Percentiles rank a stretch among this genome's conserved stretches.
Conservation (phyloP, 2,113 vertebrate species). For the Aspiorhynchus laticeps region DNA sequence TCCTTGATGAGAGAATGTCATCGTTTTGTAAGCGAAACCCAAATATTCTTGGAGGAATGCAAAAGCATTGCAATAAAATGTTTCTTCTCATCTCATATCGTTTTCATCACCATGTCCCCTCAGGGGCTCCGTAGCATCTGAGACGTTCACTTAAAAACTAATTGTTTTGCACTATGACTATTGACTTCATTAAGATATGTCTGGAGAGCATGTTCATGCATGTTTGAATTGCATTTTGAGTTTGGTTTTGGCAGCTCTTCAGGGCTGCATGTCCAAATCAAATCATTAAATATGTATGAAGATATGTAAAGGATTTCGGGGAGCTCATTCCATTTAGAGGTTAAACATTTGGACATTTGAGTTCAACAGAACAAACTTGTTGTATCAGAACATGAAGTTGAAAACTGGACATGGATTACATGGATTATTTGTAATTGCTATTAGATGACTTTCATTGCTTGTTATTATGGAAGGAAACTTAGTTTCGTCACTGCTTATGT, state of each 20-base stretch:
- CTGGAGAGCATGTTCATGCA: conserved; percentile 33
- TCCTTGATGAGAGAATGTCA: neutral
- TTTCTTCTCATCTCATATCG: neutral
- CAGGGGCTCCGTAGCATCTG: neutral
- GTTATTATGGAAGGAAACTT: neutral
- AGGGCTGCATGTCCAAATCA: neutral
- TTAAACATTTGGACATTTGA: conserved; percentile 43
- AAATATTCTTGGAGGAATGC: neutral
- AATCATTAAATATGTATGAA: neutral
- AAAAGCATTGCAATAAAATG: neutral
- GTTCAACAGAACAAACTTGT: neutral
- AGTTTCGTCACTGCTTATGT: neutral
- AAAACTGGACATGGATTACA: neutral
- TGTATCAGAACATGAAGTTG: neutral
- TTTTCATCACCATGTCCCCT: neutral
- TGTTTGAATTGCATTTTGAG: conserved; percentile 41
- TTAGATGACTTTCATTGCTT: neutral
- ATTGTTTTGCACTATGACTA: conserved; percentile 48
- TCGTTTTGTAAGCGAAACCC: neutral
- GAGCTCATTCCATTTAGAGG: neutral
- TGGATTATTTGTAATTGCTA: neutral
- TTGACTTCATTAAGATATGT: conserved; percentile 23
- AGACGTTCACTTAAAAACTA: neutral
- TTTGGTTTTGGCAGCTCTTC: conserved; percentile 20
- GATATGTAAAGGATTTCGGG: neutral